These are phyloP conservation scores for Rutilus rutilus DNA, from an alignment of 2,113 vertebrate species.

Conservation along the genomic window DNA sequence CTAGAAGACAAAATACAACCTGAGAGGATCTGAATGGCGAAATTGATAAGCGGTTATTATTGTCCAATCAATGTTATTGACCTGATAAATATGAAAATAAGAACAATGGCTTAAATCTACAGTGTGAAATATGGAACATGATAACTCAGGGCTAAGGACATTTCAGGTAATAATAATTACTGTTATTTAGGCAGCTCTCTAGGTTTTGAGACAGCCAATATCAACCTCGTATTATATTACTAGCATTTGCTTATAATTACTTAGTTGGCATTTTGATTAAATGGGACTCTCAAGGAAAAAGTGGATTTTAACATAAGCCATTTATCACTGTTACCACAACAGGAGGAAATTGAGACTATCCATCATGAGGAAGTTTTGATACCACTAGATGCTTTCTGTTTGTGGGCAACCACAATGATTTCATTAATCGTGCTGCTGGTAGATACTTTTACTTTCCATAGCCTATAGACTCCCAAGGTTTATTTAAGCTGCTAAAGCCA, in stretches of 20 bases:
- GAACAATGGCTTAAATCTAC: neutral
- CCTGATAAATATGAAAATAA: neutral
- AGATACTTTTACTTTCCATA: neutral
- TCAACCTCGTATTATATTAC: neutral
- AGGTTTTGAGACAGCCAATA: neutral
- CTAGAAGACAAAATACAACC: neutral
- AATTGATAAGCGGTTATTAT: neutral
- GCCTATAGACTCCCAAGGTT: neutral
- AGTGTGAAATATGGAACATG: neutral
- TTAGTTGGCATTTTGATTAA: neutral
- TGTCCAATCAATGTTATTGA: neutral
- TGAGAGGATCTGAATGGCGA: neutral
- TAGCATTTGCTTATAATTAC: conserved; percentile 19
- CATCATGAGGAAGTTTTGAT: conserved; percentile 34
- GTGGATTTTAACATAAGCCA: conserved; percentile 29
- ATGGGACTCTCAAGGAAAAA: conserved; percentile 4
- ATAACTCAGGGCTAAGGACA: neutral
- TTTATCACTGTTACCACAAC: conserved; percentile 26
- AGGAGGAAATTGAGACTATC: conserved; percentile 39
- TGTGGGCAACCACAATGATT: neutral
- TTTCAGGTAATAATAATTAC: neutral
- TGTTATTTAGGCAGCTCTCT: neutral
- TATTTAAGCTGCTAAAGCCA: neutral
- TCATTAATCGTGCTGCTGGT: neutral
- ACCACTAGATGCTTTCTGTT: neutral